A percentile compares a stretch with the other conserved stretches of the same genome.
These are phyloP conservation scores for Dromiciops gliroides DNA, from an alignment of 2,113 vertebrate genomes.

Conservation along the genomic window DNA sequence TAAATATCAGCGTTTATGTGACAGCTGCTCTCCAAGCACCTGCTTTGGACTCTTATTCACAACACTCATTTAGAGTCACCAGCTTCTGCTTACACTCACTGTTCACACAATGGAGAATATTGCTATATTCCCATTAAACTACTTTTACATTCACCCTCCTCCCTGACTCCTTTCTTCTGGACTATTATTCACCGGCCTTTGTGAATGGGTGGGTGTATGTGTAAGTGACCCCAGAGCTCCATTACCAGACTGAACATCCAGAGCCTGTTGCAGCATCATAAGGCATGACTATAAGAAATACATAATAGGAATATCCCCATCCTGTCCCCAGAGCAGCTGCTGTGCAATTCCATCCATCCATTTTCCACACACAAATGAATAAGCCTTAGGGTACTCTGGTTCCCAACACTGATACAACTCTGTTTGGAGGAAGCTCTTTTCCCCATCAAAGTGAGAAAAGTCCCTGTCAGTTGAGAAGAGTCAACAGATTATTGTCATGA, in stretches of 20 bases:
- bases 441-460: background rate
- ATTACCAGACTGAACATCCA: fast-evolving
- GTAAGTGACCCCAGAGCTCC: background rate
- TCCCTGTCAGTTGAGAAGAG: background rate
- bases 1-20: conserved; percentile 66
- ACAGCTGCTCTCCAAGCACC: conserved; percentile 79
- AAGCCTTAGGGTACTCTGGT: background rate
- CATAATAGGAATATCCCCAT: background rate
- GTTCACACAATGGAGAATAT: background rate
- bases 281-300: background rate
- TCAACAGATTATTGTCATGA: background rate
- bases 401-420: background rate
- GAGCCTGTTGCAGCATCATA: background rate
- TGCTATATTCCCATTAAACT: background rate
- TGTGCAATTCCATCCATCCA: background rate
- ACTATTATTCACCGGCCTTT: background rate
- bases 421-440: background rate
- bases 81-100: conserved; percentile 33
- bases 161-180: background rate
- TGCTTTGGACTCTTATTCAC: conserved; percentile 58
- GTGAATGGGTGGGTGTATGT: background rate
- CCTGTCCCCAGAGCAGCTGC: conserved; percentile 14
- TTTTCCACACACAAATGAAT: background rate
- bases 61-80: conserved; percentile 44
- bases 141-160: background rate